phyloP scores from a whole-genome alignment of 2,888 invertebrate genomes.

The Choreutis nemorana region DNA sequence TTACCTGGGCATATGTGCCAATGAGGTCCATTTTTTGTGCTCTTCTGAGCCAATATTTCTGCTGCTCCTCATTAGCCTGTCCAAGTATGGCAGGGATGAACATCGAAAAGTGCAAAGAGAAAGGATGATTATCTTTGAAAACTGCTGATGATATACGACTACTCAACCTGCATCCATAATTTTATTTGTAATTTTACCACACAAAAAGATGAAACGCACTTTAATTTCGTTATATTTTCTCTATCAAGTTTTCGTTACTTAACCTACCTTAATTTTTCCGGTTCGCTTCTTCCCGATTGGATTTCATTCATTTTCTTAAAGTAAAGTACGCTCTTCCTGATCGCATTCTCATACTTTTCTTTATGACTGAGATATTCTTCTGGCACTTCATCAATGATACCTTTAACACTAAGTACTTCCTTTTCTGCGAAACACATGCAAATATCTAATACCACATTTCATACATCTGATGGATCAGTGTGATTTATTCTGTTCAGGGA shows the following conservation, averaged over 20 bases:
- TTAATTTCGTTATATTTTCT: too few relatives aligned
- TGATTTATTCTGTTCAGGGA: too few relatives aligned
- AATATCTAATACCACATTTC: too few relatives aligned
- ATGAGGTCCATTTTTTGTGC: constrained; percentile 83
- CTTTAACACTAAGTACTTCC: constrained; percentile 60
- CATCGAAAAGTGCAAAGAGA: constrained; percentile 85
- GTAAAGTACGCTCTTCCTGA: constrained; percentile 74
- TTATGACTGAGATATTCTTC: constrained; percentile 82
- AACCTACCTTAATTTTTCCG: constrained; percentile 73
- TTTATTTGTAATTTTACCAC: background rate
- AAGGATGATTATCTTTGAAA: constrained; percentile 73
- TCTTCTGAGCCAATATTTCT: constrained; percentile 81
- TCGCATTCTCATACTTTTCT: constrained; percentile 79
- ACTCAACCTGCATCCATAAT: too few relatives aligned
- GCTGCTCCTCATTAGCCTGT: constrained; percentile 87
- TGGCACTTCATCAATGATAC: constrained; percentile 70
- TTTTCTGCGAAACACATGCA: constrained; percentile 61
- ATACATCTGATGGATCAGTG: too few relatives aligned
- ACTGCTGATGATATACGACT: constrained; percentile 70
- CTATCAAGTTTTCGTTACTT: too few relatives aligned
- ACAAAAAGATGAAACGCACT: too few relatives aligned
- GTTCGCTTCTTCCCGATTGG: constrained; percentile 64
- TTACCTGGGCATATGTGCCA: constrained; percentile 92
- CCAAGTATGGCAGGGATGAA: constrained; percentile 87
- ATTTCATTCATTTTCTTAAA: constrained; percentile 64